Percentiles rank a stretch among this genome's conserved stretches.
phyloP scores from a whole-genome alignment of 1,140 invertebrate species.

The Meloidogyne floridensis region DNA sequence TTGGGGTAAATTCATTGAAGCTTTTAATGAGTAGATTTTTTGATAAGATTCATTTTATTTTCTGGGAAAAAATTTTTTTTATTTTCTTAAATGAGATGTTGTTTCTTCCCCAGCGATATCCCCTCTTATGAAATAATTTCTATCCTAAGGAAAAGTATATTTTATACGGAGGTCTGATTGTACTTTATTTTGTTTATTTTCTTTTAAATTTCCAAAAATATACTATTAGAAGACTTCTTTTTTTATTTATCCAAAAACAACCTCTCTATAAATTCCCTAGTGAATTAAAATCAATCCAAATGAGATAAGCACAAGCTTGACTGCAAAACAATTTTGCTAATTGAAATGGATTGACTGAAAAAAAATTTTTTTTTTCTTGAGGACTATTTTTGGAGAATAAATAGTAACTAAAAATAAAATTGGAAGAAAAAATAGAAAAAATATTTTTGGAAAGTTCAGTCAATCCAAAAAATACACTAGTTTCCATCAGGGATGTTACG shows the following conservation, averaged over 20 bases:
- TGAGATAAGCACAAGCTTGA: background rate
- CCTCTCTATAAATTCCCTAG: background rate
- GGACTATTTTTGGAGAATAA: background rate
- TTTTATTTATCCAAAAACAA: background rate
- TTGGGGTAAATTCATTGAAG: no score
- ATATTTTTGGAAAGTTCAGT: background rate
- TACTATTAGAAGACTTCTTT: background rate
- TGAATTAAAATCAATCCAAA: conserved; percentile 9
- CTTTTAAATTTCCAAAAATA: background rate
- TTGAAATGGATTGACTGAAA: conserved; percentile 3
- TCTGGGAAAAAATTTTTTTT: no score
- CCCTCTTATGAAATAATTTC: no score
- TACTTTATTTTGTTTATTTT: background rate
- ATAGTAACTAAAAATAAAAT: background rate
- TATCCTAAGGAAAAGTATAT: no score
- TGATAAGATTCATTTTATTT: no score
- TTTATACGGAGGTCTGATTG: no score
- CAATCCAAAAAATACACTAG: background rate
- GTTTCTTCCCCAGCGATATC: no score
- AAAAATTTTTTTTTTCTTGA: background rate
- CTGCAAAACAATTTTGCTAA: background rate
- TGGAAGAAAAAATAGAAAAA: background rate
- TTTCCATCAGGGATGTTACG: no score
- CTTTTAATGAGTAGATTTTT: no score
- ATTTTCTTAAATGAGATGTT: no score